phyloP scores from a whole-genome alignment of 2,797 vertebrate genomes.

The Peromyscus eremicus region DNA sequence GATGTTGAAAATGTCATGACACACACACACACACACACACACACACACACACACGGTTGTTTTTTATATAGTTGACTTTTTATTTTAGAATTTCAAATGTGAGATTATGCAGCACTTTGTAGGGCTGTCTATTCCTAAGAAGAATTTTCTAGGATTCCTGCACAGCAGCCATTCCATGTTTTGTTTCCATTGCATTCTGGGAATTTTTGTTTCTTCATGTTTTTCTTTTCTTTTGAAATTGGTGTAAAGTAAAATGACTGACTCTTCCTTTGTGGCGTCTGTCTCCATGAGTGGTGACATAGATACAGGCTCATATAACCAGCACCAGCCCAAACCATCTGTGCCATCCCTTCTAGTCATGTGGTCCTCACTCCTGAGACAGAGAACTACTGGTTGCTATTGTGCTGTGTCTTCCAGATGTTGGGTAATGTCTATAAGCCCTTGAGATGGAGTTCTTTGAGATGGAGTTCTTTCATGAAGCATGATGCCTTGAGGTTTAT shows the following conservation, averaged over 20 bases:
- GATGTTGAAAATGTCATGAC: background rate
- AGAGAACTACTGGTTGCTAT: background rate
- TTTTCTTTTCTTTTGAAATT: background rate
- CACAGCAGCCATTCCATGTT: background rate
- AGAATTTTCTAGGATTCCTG: background rate
- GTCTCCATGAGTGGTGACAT: background rate
- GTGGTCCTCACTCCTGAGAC: background rate
- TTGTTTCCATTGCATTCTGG: background rate
- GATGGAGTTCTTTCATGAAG: background rate
- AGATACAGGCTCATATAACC: too few species aligned
- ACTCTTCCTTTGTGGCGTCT: background rate
- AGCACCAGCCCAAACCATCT: background rate
- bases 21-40: background rate
- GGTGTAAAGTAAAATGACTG: background rate
- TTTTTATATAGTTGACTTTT: background rate
- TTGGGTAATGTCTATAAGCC: background rate
- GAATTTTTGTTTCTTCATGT: background rate
- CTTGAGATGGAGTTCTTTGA: background rate
- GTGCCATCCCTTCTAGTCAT: background rate
- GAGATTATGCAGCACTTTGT: background rate
- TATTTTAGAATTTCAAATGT: background rate
- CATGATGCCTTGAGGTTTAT: background rate
- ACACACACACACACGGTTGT: background rate
- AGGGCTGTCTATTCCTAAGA: background rate
- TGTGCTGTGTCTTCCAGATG: background rate